Base-by-base conservation (phyloP, 2,113 vertebrate species). In the Pterocles gutturalis region DNA sequence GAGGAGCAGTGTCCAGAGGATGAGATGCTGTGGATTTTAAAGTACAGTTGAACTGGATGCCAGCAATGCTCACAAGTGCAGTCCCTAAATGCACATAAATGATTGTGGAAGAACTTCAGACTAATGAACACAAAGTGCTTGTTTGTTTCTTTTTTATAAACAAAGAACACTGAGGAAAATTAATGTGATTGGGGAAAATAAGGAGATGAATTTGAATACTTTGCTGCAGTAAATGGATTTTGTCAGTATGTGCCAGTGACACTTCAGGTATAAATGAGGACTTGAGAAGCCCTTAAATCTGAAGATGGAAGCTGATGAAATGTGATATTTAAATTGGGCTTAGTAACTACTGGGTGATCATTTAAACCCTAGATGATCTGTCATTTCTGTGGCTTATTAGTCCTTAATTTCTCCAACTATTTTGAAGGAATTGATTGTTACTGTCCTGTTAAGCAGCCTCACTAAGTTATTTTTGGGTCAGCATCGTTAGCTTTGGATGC, bases 181-280 rank as follows among this genome's bases (percentile, higher is more conserved):
- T 88, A 78, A 78, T 34, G 46, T 75, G 83, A 78, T 41, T 89
- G 61, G 55, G 66, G 79, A 54, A 88, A 95, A 91, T 22, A 87
- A 64, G 83, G 21, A 94, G 51, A 95, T 87, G 93, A 97, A 93
- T n/a, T 94, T 49, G 38, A 75, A 87, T 48, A 87, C 33, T 76
- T 92, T 97, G 90, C 62, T 81, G 70, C 46, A 49, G 87, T 69
- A 93, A 86, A 94, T 91, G 19, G 34, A 82, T 91, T 84, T 97
- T 84, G 43, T 75, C 91, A 93, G 67, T 89, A 84, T 76, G 33
- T 97, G 61, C 87, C 86, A 96, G 79, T 87, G 90, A 96, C 76
- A 97, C 86, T 97, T 96, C 87, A 86, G 71, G 83, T 97, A 94
- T 90, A 95, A 95, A 94, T 93, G 78, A 97, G 80, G 58, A 91